Evolutionary conservation across 2,113 vertebrate species (phyloP).

Genomic region (Halcyon senegalensis): DNA sequence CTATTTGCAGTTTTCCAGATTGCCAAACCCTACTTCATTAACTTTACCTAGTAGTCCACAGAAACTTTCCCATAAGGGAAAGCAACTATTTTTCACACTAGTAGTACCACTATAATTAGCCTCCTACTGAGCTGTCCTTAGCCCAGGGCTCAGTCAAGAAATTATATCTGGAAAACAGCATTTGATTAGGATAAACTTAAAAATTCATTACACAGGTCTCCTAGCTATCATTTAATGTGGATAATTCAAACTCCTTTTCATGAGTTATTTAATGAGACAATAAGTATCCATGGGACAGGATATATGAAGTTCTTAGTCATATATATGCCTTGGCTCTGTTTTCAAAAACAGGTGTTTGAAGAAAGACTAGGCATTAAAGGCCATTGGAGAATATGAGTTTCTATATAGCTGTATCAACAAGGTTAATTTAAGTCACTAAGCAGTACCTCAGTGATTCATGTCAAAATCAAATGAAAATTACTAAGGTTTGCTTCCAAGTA

Average conservation of each 20-base stretch:
- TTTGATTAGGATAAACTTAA: slow-evolving; percentile 40
- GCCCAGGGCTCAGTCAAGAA: neutral
- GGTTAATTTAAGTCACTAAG: neutral
- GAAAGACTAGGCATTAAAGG: neutral
- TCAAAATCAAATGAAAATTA: neutral
- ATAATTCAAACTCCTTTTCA: slow-evolving; percentile 6
- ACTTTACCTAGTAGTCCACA: neutral
- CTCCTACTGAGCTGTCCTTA: neutral
- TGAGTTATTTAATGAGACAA: neutral
- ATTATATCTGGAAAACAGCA: slow-evolving; percentile 24
- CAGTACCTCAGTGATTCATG: neutral
- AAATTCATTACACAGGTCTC: neutral
- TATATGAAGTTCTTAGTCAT: neutral
- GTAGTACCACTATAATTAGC: slow-evolving; percentile 10
- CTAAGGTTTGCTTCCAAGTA: neutral
- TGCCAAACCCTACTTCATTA: neutral
- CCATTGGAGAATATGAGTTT: neutral
- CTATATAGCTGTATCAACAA: neutral
- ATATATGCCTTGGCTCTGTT: neutral
- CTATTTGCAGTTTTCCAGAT: neutral
- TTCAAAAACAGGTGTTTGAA: neutral
- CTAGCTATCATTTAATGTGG: neutral
- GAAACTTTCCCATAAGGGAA: slow-evolving; percentile 28
- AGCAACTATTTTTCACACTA: slow-evolving; percentile 18
- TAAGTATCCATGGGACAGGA: neutral